Base-by-base conservation (phyloP, 2,888 invertebrate species). In the Rhorus exstirpatorius region DNA sequence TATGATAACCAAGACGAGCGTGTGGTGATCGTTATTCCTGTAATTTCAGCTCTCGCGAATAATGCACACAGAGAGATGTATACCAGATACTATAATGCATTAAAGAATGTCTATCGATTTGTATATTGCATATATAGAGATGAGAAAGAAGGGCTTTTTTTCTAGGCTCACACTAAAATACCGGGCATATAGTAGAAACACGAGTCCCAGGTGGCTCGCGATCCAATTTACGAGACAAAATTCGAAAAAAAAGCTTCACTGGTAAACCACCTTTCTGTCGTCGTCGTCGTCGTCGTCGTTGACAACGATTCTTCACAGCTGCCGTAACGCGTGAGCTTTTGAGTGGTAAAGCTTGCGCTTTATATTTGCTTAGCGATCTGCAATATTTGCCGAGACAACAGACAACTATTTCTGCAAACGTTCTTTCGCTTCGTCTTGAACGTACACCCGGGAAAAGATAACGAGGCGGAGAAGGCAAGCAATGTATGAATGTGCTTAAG, bases 331-430 rank as follows among this genome's bases (percentile, higher is more conserved):
- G 19, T 58, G 71, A 67, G 71, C 71, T 81, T 76, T 75, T 71
- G 6, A 58, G 41, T 53, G 44, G 10, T 3, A 17, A 61, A 63
- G 19, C 67, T 68, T 19, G 17, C 46, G 67, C 49, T 55, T 60
- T 26, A 38, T 75, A 78, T 83, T 75, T 71, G 75, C 60, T 44
- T 44, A 60, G 63, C 60, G 78, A 83, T 81, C 75, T 79, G 63
- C 68, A 75, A 79, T 81, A 72, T 81, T 83, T 79, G 79, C 19
- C 55, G 8, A 71, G 75, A 80, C 71, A 80, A 80, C 77, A 77
- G 31, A 83, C 58, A n/a, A 61, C 44, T 65, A 26, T 68, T 26
- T 72, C 53, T 67, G 19, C 26, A 63, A 31, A 72, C 76, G 17
- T 8, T 21, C 46, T 38, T 38, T 49, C 61, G 4, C 17, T 58